These are phyloP conservation scores for Drosophila bifasciata DNA, from an alignment of 1,140 invertebrate species.

Conservation along the genomic window DNA sequence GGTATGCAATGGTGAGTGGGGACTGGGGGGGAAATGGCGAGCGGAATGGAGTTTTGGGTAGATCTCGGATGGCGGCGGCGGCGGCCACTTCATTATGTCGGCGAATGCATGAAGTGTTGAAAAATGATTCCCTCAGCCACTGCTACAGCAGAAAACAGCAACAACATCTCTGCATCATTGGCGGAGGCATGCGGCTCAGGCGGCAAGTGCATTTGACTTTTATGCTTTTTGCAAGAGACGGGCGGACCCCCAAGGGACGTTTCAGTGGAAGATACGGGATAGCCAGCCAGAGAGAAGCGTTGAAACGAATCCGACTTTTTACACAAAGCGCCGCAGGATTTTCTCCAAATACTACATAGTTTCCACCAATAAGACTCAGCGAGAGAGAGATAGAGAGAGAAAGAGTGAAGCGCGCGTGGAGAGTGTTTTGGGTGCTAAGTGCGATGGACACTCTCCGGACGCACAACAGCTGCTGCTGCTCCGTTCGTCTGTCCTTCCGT, in stretches of 20 bases:
- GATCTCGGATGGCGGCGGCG: constrained; percentile 35
- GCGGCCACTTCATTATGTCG: constrained; percentile 73
- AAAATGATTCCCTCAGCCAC: constrained; percentile 73
- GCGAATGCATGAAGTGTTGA: constrained; percentile 76
- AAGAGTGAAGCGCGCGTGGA: constrained; percentile 11
- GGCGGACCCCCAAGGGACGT: constrained; percentile 47
- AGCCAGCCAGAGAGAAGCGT: constrained; percentile 42
- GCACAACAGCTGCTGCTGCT: constrained; percentile 28
- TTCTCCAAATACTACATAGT: constrained; percentile 65
- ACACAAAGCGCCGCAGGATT: constrained; percentile 76
- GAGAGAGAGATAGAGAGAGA: constrained; percentile 42
- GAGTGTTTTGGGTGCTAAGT: constrained; percentile 64
- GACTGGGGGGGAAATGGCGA: neutral
- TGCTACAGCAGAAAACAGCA: constrained; percentile 16
- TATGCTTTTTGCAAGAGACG: constrained; percentile 60
- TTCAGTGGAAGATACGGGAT: constrained; percentile 5
- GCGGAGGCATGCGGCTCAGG: constrained; percentile 9
- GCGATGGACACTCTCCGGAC: constrained; percentile 46
- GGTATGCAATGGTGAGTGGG: neutral
- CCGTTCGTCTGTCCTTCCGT: neutral
- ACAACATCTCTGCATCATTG: constrained; percentile 26
- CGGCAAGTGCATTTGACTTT: constrained; percentile 79
- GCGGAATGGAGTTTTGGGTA: constrained; percentile 1
- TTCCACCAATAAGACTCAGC: constrained; percentile 56
- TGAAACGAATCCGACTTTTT: constrained; percentile 77